A percentile compares a stretch with the other conserved stretches of the same genome.
Evolutionary conservation across 2,113 vertebrate genomes (phyloP).

Genomic region (Campylomormyrus numenius): DNA sequence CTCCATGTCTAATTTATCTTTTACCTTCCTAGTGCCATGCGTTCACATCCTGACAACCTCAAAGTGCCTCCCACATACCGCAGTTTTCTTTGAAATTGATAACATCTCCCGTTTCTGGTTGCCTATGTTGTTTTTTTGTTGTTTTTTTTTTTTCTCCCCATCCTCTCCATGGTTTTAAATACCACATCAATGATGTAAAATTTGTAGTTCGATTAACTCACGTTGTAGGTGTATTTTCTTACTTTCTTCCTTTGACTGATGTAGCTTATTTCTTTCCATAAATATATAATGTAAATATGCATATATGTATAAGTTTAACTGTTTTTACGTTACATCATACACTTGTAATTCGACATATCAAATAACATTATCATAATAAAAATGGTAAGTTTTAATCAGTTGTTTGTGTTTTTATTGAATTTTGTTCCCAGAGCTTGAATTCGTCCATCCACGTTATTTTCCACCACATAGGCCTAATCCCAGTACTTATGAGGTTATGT

Average conservation of each 20-base stretch:
- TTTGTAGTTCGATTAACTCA: conserved; percentile 80
- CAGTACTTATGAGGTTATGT: background rate
- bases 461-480: background rate
- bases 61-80: conserved; percentile 91
- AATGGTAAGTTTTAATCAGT: conserved; percentile 76
- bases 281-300: conserved; percentile 94
- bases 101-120: conserved; percentile 72
- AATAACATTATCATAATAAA: conserved; percentile 84
- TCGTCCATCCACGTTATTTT: background rate
- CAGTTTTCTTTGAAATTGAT: conserved; percentile 72
- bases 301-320: conserved; percentile 78
- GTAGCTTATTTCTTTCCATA: conserved; percentile 80
- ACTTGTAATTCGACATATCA: conserved; percentile 85
- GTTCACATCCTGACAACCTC: conserved; percentile 72
- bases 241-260: conserved; percentile 50
- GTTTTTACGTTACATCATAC: conserved; percentile 84
- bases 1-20: conserved; percentile 21
- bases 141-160: background rate
- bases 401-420: conserved; percentile 21
- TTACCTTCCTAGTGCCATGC: conserved; percentile 65
- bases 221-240: conserved; percentile 79
- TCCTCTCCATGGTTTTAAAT: conserved; percentile 49
- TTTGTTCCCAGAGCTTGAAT: background rate
- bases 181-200: conserved; percentile 77
- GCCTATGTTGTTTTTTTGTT: conserved; percentile 57